phyloP scores from a whole-genome alignment of 2,888 invertebrate genomes.

The Leptinotarsa haldemani region DNA sequence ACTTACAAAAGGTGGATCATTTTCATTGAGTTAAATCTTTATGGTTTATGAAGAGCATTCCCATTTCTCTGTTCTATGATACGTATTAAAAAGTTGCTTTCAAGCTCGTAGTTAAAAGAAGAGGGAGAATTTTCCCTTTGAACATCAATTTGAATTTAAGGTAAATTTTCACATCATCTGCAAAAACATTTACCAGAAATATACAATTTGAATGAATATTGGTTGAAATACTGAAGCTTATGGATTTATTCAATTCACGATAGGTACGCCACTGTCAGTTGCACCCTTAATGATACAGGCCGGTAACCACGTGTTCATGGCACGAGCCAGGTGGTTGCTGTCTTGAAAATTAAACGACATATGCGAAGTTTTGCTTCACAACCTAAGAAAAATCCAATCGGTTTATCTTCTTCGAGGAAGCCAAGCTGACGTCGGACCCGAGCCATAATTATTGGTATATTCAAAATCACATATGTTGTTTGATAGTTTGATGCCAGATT shows the following conservation, averaged over 20 bases:
- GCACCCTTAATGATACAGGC: slow-evolving; percentile 49
- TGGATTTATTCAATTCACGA: neutral
- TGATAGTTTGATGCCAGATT: slow-evolving; percentile 43
- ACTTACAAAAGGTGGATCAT: too few species aligned
- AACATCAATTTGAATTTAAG: too few species aligned
- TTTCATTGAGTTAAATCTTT: too few species aligned
- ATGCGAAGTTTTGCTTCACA: slow-evolving; percentile 60
- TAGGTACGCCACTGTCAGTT: slow-evolving; percentile 39
- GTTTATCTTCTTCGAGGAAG: slow-evolving; percentile 40
- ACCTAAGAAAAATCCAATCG: slow-evolving; percentile 48
- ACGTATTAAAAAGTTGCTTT: too few species aligned
- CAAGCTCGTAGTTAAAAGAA: too few species aligned
- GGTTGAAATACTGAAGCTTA: too few species aligned
- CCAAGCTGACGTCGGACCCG: slow-evolving; percentile 46
- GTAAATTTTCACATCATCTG: too few species aligned
- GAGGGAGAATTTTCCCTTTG: too few species aligned
- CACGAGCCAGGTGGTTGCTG: slow-evolving; percentile 64
- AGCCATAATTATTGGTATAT: slow-evolving; percentile 47
- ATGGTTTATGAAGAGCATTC: too few species aligned
- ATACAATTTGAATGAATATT: too few species aligned
- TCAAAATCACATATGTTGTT: slow-evolving; percentile 49
- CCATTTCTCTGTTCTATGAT: too few species aligned
- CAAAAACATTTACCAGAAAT: too few species aligned
- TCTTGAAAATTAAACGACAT: slow-evolving; percentile 60
- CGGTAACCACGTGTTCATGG: slow-evolving; percentile 63